These are phyloP conservation scores for Strigamia crassipes DNA, from an alignment of 2,888 invertebrate genomes.

Conservation along the genomic window DNA sequence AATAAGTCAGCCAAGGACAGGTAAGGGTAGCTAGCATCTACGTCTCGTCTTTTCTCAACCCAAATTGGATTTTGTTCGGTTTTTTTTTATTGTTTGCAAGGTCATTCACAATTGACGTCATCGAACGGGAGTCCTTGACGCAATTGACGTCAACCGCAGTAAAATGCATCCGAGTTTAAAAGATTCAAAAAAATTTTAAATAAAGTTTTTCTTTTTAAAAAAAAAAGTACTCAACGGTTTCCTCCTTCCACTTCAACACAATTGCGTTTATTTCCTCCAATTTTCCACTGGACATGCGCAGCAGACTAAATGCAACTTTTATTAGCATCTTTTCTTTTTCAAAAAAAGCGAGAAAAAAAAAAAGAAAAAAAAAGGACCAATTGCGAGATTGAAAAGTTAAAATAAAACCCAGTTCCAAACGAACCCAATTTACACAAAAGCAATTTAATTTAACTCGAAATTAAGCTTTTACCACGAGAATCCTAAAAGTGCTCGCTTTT, in stretches of 20 bases:
- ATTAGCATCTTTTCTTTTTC: neutral
- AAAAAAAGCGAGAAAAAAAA: too few relatives aligned
- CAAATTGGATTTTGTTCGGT: constrained; percentile 6
- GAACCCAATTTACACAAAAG: neutral
- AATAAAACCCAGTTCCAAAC: neutral
- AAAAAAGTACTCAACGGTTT: neutral
- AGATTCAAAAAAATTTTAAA: neutral
- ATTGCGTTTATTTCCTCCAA: too few relatives aligned
- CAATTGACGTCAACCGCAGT: constrained; percentile 1
- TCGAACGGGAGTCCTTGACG: neutral
- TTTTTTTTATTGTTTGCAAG: neutral
- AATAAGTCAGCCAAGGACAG: constrained; percentile 11
- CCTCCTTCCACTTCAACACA: neutral
- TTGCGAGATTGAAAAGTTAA: constrained; percentile 10
- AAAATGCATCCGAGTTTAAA: neutral
- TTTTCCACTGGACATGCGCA: too few relatives aligned
- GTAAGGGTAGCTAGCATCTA: neutral
- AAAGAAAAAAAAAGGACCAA: neutral
- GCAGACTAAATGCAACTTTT: neutral
- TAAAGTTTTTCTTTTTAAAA: too few relatives aligned
- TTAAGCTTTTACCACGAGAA: neutral
- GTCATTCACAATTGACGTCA: constrained; percentile 27
- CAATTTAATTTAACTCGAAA: neutral
- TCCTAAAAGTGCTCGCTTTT: neutral
- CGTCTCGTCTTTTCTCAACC: constrained; percentile 12